These are phyloP conservation scores for Pandion haliaetus DNA, from an alignment of 2,113 vertebrate species.

Conservation along the genomic window DNA sequence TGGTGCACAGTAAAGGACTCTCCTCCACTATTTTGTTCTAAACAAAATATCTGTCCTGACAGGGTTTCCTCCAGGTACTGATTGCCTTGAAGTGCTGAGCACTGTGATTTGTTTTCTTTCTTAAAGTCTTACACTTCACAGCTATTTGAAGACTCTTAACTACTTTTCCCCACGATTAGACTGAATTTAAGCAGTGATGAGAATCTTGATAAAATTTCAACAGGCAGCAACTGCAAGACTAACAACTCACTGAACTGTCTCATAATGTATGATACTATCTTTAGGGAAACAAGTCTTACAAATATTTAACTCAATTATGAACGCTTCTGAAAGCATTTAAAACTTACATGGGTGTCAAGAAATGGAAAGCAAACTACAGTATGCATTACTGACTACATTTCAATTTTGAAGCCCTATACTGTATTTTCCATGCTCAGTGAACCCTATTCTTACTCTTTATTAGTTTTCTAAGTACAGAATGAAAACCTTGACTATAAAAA, in stretches of 20 bases:
- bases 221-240: not conserved
- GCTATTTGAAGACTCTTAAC: not conserved
- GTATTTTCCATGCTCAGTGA: not conserved
- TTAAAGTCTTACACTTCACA: not conserved
- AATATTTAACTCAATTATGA: not conserved
- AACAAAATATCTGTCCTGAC: not conserved
- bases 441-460: not conserved
- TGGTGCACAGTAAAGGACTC: not conserved
- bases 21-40: not conserved
- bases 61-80: not conserved
- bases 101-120: not conserved
- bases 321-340: not conserved
- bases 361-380: not conserved
- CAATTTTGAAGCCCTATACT: not conserved
- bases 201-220: not conserved
- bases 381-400: not conserved
- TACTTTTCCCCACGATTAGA: not conserved
- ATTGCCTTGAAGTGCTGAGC: not conserved
- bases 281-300: not conserved
- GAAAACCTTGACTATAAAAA: not conserved
- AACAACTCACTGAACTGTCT: not conserved
- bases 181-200: not conserved
- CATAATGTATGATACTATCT: not conserved
- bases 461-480: not conserved
- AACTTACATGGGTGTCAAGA: not conserved